Percentiles rank a stretch among this genome's conserved stretches.
Evolutionary conservation across 2,888 invertebrate genomes (phyloP).

Genomic region (Meandrusa payeni): DNA sequence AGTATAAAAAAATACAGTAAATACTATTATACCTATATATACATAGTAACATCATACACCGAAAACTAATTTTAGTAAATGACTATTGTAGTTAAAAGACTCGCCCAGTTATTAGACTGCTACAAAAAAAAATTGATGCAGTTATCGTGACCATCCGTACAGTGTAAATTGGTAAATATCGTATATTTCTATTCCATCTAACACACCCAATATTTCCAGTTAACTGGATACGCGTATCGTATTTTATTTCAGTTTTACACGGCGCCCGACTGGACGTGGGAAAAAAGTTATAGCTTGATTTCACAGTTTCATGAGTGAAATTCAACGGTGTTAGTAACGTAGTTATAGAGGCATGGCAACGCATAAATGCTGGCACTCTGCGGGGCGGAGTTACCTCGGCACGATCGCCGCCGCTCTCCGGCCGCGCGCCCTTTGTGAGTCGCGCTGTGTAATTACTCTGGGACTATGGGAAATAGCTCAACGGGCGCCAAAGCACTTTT

Average conservation of each 20-base stretch:
- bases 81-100: too few relatives aligned
- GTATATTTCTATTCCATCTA: too few relatives aligned
- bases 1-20: too few relatives aligned
- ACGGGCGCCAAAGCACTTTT: slow-evolving; percentile 58
- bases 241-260: slow-evolving; percentile 1
- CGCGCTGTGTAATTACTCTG: slow-evolving; percentile 70
- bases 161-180: too few relatives aligned
- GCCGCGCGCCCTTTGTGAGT: slow-evolving; percentile 57
- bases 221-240: too few relatives aligned
- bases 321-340: slow-evolving; percentile 17
- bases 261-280: background rate
- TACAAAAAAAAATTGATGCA: too few relatives aligned
- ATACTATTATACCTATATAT: too few relatives aligned
- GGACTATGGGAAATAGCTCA: slow-evolving; percentile 74
- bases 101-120: too few relatives aligned
- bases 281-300: slow-evolving; percentile 16
- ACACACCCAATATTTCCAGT: too few relatives aligned
- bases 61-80: too few relatives aligned
- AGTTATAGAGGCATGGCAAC: slow-evolving; percentile 22
- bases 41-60: too few relatives aligned
- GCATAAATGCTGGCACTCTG: slow-evolving; percentile 21
- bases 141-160: too few relatives aligned
- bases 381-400: slow-evolving; percentile 22
- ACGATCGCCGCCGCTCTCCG: slow-evolving; percentile 39
- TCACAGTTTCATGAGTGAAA: slow-evolving; percentile 10